Conservation (phyloP, 1,140 invertebrate genomes). For the Solen grandis region DNA sequence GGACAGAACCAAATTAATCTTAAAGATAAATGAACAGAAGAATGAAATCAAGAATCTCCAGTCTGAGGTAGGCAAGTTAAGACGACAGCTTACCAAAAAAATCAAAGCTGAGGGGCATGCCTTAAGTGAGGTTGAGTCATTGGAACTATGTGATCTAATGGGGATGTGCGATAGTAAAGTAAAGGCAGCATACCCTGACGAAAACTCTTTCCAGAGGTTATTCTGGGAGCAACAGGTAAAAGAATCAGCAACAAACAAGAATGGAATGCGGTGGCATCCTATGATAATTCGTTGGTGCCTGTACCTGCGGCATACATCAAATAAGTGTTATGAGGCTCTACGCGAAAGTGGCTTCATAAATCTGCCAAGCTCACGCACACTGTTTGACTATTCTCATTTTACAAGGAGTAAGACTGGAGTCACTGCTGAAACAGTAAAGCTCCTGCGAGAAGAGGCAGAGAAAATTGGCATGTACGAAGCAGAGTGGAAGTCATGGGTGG, state of each 20-base stretch:
- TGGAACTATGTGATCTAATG: slow-evolving; percentile 27
- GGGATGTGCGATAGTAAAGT: neutral
- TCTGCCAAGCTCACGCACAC: slow-evolving; percentile 48
- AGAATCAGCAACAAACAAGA: neutral
- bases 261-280: slow-evolving; percentile 59
- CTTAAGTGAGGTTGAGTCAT: neutral
- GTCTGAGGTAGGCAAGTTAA: neutral
- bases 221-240: slow-evolving; percentile 49
- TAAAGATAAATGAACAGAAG: slow-evolving; percentile 17
- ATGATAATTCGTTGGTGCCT: slow-evolving; percentile 62
- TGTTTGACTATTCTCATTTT: slow-evolving; percentile 61
- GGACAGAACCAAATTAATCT: neutral
- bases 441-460: slow-evolving; percentile 51
- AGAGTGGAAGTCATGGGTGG: slow-evolving; percentile 32
- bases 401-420: slow-evolving; percentile 54
- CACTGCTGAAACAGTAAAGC: slow-evolving; percentile 28
- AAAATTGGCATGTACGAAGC: slow-evolving; percentile 5
- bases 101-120: neutral
- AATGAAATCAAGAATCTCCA: slow-evolving; percentile 14
- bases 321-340: slow-evolving; percentile 52
- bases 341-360: slow-evolving; percentile 53
- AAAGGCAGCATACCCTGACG: slow-evolving; percentile 29
- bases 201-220: slow-evolving; percentile 14
- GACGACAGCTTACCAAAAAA: neutral
- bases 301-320: slow-evolving; percentile 31